phyloP scores from a whole-genome alignment of 2,113 vertebrate species.

The Neolamprologus cancellatus region DNA sequence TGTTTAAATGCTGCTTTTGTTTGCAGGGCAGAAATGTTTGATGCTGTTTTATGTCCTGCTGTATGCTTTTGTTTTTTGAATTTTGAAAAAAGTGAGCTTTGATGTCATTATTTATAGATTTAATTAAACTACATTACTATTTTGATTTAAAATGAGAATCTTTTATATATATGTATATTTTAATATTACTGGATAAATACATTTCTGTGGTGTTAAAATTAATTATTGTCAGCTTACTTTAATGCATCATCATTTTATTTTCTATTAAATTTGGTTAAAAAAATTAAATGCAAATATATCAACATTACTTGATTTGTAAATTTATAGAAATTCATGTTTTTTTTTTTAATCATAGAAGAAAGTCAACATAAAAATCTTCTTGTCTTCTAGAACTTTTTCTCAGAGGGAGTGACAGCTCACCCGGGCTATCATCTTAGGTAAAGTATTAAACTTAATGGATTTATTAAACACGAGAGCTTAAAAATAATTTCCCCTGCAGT shows the following conservation, averaged over 20 bases:
- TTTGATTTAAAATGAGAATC: neutral
- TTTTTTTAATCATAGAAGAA: neutral
- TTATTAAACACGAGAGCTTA: neutral
- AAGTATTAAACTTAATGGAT: neutral
- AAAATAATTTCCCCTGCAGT: neutral
- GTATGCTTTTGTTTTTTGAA: neutral
- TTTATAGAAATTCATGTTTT: neutral
- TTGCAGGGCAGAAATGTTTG: neutral
- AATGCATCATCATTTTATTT: neutral
- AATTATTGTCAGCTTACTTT: neutral
- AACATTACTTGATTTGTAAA: neutral
- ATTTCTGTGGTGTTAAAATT: neutral
- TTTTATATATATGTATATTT: neutral
- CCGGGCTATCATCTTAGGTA: constrained; percentile 15
- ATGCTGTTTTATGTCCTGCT: neutral
- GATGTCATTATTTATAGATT: neutral
- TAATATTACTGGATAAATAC: neutral
- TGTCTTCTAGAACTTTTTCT: neutral
- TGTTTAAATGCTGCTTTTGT: neutral
- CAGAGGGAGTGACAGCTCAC: neutral
- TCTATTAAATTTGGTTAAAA: neutral
- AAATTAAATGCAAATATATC: neutral
- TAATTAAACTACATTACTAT: neutral
- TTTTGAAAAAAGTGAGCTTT: neutral
- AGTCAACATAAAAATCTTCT: neutral